Evolutionary conservation across 2,113 vertebrate species (phyloP).

Genomic region (Lepus americanus): DNA sequence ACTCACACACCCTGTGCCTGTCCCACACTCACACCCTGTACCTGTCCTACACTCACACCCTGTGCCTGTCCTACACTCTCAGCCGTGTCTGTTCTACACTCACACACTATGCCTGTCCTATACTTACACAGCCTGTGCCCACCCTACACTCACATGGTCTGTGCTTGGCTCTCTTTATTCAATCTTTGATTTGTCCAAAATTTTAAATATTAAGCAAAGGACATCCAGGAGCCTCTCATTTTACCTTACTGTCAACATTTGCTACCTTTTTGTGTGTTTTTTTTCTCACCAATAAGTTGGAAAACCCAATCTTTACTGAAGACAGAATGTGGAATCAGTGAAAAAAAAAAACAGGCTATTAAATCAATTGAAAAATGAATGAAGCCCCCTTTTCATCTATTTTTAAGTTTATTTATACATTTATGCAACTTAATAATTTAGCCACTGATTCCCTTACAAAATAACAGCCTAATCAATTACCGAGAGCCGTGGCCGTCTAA

Average conservation of each 20-base stretch:
- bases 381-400: too few relatives aligned
- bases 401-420: background rate
- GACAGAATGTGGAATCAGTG: background rate
- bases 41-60: too few relatives aligned
- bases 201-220: background rate
- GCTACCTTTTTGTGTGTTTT: background rate
- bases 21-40: too few relatives aligned
- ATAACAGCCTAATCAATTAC: background rate
- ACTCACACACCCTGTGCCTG: too few relatives aligned
- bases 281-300: background rate
- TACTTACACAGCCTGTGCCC: too few relatives aligned
- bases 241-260: background rate
- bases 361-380: background rate
- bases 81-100: too few relatives aligned
- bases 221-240: background rate
- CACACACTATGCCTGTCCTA: too few relatives aligned
- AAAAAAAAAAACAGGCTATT: background rate
- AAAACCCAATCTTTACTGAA: background rate
- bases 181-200: background rate
- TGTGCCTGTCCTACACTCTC: too few relatives aligned
- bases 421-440: background rate
- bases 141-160: accelerated
- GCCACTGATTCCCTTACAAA: background rate
- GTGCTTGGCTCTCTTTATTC: background rate
- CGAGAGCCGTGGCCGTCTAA: background rate